A percentile compares a stretch with the other conserved stretches of the same genome.
Evolutionary conservation across 1,140 invertebrate species (phyloP).

Genomic region (Harpegnathos saltator): DNA sequence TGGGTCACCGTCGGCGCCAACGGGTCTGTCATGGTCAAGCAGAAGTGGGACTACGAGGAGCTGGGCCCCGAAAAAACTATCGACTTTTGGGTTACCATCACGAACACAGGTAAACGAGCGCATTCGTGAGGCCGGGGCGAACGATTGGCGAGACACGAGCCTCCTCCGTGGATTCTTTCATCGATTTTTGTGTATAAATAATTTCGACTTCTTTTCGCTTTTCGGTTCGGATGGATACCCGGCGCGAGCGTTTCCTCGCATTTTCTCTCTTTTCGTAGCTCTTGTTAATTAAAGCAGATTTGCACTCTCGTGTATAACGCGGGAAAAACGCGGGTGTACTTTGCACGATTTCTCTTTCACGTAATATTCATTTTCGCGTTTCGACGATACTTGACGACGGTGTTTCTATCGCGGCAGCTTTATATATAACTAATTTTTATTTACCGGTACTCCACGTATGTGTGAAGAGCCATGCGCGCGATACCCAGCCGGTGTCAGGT

Average conservation of each 20-base stretch:
- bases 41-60: constrained; percentile 98
- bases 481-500: constrained; percentile 72
- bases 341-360: too few relatives aligned
- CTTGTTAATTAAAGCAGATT: too few relatives aligned
- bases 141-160: not conserved
- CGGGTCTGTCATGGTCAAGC: constrained; percentile 96
- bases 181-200: too few relatives aligned
- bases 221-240: too few relatives aligned
- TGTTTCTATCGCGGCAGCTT: not conserved
- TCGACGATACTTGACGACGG: not conserved
- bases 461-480: constrained; percentile 70
- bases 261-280: not conserved
- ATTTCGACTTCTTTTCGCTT: not conserved
- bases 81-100: constrained; percentile 98
- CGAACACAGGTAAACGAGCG: constrained; percentile 90
- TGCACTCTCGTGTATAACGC: too few relatives aligned
- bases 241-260: too few relatives aligned
- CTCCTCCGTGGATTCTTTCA: constrained; percentile 15
- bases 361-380: too few relatives aligned
- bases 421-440: constrained; percentile 63
- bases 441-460: constrained; percentile 50
- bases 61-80: constrained; percentile 98
- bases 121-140: constrained; percentile 2
- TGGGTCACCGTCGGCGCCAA: constrained; percentile 97
- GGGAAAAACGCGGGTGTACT: too few relatives aligned